Conservation (phyloP, 2,797 vertebrate genomes). For the Danionella dracula region DNA sequence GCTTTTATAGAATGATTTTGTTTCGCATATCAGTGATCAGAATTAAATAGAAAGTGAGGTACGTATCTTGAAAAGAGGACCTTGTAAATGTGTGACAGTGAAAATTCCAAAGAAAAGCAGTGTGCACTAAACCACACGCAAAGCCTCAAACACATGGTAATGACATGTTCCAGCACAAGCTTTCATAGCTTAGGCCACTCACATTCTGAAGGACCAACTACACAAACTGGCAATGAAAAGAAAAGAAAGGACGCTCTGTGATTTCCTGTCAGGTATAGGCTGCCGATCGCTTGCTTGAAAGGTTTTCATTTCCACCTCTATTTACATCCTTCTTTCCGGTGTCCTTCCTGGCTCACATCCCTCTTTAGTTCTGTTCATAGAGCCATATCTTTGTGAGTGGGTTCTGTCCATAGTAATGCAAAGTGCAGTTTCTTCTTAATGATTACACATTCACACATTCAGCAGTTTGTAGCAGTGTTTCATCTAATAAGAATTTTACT, state of each 20-base stretch:
- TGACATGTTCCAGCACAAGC: conserved; percentile 35
- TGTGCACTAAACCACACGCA: conserved; percentile 42
- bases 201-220: conserved; percentile 38
- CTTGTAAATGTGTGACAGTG: conserved; percentile 31
- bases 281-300: conserved; percentile 5
- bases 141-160: conserved; percentile 32
- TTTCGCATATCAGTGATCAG: neutral
- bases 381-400: neutral
- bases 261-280: conserved; percentile 67
- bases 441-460: too few species aligned
- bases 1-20: conserved; percentile 7
- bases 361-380: neutral
- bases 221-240: conserved; percentile 60
- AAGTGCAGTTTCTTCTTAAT: neutral
- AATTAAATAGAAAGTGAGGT: neutral
- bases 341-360: neutral
- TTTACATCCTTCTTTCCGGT: conserved; percentile 18
- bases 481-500: too few species aligned
- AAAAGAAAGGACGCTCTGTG: conserved; percentile 60
- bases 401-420: neutral
- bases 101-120: conserved; percentile 29
- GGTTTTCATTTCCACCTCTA: neutral
- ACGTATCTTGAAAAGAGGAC: conserved; percentile 36
- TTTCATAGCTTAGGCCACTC: conserved; percentile 42
- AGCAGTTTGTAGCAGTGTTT: too few species aligned